Evolutionary conservation across 2,888 invertebrate species (phyloP), one percentile per base, ranked within the genome.

Genomic region (Scaptomyza cyrtandrae): DNA sequence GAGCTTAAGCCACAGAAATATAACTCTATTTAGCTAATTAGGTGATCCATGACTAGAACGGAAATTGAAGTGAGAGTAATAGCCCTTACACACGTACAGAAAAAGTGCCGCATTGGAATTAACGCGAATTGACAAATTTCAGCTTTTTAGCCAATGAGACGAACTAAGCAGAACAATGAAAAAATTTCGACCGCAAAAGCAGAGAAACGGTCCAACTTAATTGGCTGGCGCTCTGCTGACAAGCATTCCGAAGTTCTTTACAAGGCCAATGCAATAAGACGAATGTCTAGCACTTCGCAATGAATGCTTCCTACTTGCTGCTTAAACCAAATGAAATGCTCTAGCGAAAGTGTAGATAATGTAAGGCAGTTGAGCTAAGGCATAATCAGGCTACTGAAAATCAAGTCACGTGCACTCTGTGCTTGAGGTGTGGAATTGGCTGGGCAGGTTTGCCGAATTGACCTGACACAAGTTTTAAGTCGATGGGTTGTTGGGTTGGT

Each of bases 71-170:
- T 41, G 24, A 43, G 61, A 53, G 52, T 52, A 19, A 19, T 45
- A 50, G 29, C 19, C 35, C 48, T 11, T 3, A n/a, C 7, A 13
- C 31, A 3, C 49, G 45, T 59, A 64, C 45, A 78, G 75, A 78
- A 75, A 75, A 75, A 77, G 56, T 85, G 73, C 75, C 71, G 75
- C 85, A 85, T 82, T 83, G 82, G 78, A 80, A 82, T 75, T 83
- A 85, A 85, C 83, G 73, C 71, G 66, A 80, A 86, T 83, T 83
- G 83, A 83, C 86, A 83, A 80, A 83, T 86, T 80, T 78, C 63
- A 78, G 80, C 80, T 78, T 86, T 83, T 85, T 73, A 75, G 74
- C 77, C 71, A 71, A 71, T 69, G 75, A 71, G 67, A 69, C 56
- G 29, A 31, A 59, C 16, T 39, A 57, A 56, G 57, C 52, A 46